phyloP scores from a whole-genome alignment of 2,113 vertebrate genomes.

The Dipodomys ordii region DNA sequence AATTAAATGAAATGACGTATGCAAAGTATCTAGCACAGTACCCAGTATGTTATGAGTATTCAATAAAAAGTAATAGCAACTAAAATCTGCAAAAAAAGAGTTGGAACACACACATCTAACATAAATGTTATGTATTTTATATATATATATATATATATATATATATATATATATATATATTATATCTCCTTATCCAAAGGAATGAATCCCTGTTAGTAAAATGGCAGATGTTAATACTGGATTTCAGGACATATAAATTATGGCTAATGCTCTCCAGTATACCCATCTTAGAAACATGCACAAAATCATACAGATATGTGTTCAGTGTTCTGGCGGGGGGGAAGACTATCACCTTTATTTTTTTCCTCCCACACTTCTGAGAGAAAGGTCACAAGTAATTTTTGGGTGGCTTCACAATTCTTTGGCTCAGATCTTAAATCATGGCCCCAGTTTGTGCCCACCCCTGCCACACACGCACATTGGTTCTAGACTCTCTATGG shows the following conservation, averaged over 20 bases:
- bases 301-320: neutral
- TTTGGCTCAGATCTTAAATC: neutral
- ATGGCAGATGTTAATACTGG: neutral
- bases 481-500: neutral
- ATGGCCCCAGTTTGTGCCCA: neutral
- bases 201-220: conserved; percentile 23
- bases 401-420: conserved; percentile 20
- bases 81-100: too few species aligned
- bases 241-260: neutral
- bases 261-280: neutral
- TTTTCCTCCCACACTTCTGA: neutral
- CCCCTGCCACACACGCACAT: neutral
- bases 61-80: too few species aligned
- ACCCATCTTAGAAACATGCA: neutral
- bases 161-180: too few species aligned
- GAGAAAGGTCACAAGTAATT: neutral
- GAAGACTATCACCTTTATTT: neutral
- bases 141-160: too few species aligned
- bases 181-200: neutral
- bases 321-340: neutral
- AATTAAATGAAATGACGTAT: neutral
- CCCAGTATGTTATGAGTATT: too few species aligned
- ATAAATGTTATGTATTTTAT: too few species aligned
- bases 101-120: too few species aligned
- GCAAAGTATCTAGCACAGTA: too few species aligned